Evolutionary conservation across 2,797 vertebrate species (phyloP).

Genomic region (Acipenser transmontanus): DNA sequence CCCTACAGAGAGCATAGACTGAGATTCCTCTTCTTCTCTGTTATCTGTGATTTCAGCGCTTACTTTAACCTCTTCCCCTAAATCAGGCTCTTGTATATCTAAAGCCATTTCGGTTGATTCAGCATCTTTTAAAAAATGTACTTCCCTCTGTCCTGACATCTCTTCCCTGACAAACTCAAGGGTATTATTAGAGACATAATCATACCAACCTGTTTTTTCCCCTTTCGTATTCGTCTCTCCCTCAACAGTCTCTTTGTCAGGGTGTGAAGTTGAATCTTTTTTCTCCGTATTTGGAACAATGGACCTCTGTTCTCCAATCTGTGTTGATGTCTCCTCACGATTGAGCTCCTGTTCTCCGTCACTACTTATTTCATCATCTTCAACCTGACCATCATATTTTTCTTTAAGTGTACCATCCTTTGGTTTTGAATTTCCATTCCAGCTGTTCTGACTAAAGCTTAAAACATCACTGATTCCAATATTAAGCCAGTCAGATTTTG

Average conservation of each 20-base stretch:
- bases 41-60: conserved; percentile 9
- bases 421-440: conserved; percentile 16
- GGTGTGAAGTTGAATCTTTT: conserved; percentile 15
- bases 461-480: conserved; percentile 61
- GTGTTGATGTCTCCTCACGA: neutral
- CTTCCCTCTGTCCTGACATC: conserved; percentile 24
- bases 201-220: conserved; percentile 53
- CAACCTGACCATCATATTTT: conserved; percentile 20
- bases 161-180: conserved; percentile 33
- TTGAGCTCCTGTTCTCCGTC: conserved; percentile 14
- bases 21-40: conserved; percentile 19
- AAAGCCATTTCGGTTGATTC: conserved; percentile 6
- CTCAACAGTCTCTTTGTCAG: conserved; percentile 27
- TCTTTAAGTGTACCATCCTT: conserved; percentile 4
- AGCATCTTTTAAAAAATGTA: conserved; percentile 18
- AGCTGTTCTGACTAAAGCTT: conserved; percentile 38
- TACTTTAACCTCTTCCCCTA: conserved; percentile 23
- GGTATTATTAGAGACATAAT: conserved; percentile 35
- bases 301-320: conserved; percentile 14
- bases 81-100: conserved; percentile 9
- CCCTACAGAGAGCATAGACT: conserved; percentile 29
- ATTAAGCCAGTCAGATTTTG: conserved; percentile 57
- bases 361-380: conserved; percentile 30
- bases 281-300: conserved; percentile 18
- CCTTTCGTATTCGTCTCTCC: conserved; percentile 26